phyloP scores from a whole-genome alignment of 2,888 invertebrate genomes.

The Lathronympha strigana region DNA sequence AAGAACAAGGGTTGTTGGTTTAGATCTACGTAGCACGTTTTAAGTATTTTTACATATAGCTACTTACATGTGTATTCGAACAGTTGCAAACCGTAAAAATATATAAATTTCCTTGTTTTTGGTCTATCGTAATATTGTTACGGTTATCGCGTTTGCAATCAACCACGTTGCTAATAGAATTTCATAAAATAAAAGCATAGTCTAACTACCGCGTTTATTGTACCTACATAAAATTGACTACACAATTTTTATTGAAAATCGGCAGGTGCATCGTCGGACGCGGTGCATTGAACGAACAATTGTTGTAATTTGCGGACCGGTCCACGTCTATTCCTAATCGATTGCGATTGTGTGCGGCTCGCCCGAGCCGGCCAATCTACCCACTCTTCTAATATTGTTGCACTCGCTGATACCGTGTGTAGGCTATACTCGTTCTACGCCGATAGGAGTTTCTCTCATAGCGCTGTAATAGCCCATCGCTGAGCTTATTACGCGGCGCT shows the following conservation, averaged over 20 bases:
- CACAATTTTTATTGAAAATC: constrained; percentile 38
- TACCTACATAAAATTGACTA: constrained; percentile 15
- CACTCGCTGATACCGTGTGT: constrained; percentile 63
- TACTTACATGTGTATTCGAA: neutral
- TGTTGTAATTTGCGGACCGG: constrained; percentile 70
- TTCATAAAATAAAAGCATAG: constrained; percentile 19
- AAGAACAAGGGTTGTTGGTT: constrained; percentile 68
- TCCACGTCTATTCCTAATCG: constrained; percentile 68
- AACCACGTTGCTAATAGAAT: neutral
- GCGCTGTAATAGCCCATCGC: constrained; percentile 78
- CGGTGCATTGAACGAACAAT: constrained; percentile 57
- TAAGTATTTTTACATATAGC: constrained; percentile 1
- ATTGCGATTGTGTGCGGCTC: constrained; percentile 67
- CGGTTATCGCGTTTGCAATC: neutral
- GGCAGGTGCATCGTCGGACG: constrained; percentile 43
- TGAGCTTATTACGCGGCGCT: constrained; percentile 81
- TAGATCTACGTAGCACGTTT: constrained; percentile 54
- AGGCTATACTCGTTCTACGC: too few relatives aligned
- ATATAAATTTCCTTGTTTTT: neutral
- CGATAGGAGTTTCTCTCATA: constrained; percentile 75
- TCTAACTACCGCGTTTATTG: constrained; percentile 10
- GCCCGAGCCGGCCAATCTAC: constrained; percentile 57
- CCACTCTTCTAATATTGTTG: constrained; percentile 67
- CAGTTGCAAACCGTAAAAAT: neutral
- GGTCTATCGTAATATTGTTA: neutral